phyloP scores from a whole-genome alignment of 2,888 invertebrate genomes.

The Ashinkailepas kermadecensis region DNA sequence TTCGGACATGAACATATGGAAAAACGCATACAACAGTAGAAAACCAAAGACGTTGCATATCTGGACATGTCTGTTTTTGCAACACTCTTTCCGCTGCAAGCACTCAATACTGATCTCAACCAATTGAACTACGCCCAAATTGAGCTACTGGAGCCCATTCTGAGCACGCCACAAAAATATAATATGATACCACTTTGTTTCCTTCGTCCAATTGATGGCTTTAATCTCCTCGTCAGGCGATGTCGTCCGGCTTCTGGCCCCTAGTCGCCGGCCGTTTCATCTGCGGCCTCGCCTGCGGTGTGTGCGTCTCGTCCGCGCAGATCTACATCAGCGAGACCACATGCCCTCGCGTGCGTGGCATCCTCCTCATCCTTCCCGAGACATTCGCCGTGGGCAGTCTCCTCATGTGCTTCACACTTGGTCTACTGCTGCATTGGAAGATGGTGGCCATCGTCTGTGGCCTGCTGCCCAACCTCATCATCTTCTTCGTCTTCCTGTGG shows the following conservation, averaged over 20 bases:
- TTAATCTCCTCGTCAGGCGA: background rate
- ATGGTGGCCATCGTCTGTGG: slow-evolving; percentile 69
- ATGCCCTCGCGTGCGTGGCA: background rate
- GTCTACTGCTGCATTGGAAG: slow-evolving; percentile 70
- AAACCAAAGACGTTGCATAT: too few species aligned
- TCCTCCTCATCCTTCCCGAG: background rate
- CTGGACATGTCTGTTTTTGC: too few species aligned
- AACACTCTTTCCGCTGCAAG: too few species aligned
- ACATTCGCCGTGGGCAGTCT: slow-evolving; percentile 43
- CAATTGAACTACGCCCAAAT: too few species aligned
- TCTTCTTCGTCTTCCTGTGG: slow-evolving; percentile 43
- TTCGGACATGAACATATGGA: too few species aligned
- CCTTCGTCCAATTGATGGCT: too few species aligned
- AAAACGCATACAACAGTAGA: too few species aligned
- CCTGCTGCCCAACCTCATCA: slow-evolving; percentile 64
- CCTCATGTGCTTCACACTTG: slow-evolving; percentile 66
- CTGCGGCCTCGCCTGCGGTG: slow-evolving; percentile 4
- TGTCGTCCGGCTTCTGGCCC: background rate
- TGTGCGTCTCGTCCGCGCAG: background rate
- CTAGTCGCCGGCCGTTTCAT: background rate
- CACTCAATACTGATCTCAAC: too few species aligned
- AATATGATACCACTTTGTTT: too few species aligned
- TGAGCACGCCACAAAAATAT: too few species aligned
- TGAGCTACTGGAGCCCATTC: too few species aligned
- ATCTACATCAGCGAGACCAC: slow-evolving; percentile 17